phyloP scores from a whole-genome alignment of 2,888 invertebrate genomes.

The Dione juno region DNA sequence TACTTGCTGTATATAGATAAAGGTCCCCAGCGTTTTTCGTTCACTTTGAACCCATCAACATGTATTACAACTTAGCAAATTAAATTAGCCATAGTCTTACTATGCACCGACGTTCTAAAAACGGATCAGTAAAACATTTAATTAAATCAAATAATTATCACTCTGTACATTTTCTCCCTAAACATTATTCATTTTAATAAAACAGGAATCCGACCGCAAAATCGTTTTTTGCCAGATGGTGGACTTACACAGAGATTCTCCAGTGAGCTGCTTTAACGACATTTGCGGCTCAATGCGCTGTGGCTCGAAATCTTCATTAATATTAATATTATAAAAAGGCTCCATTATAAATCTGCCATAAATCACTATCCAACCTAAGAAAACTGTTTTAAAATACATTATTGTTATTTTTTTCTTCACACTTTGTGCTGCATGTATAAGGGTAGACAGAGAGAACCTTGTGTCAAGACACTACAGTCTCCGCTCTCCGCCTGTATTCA shows the following conservation, averaged over 20 bases:
- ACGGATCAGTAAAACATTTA: neutral
- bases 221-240: conserved; percentile 27
- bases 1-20: no score
- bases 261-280: conserved; percentile 24
- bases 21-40: no score
- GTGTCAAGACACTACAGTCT: no score
- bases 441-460: no score
- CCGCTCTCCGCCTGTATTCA: no score
- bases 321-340: conserved; percentile 20
- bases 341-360: neutral
- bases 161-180: neutral
- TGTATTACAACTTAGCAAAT: neutral
- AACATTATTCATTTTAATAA: conserved; percentile 25
- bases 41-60: neutral
- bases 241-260: conserved; percentile 30
- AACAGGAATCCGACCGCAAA: conserved; percentile 25
- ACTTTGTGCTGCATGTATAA: no score
- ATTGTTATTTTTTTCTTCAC: no score
- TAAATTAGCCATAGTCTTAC: neutral
- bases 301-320: conserved; percentile 5
- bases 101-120: neutral
- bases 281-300: conserved; percentile 14
- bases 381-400: neutral
- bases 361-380: neutral
- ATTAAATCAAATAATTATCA: conserved; percentile 3